Evolutionary conservation across 2,888 invertebrate species (phyloP).

Genomic region (Erebia epiphron): DNA sequence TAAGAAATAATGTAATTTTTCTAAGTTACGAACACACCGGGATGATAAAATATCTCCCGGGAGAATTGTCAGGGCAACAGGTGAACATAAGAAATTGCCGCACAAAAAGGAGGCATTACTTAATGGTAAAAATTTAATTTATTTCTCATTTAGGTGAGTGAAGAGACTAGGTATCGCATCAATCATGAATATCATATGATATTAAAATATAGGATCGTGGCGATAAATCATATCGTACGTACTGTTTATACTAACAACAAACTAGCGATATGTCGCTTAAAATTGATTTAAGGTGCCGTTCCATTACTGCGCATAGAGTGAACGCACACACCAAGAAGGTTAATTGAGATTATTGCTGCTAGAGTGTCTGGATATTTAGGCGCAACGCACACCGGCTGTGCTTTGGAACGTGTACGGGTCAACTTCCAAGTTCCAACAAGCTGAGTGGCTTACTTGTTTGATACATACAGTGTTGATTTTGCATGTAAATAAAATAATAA

Average conservation of each 20-base stretch:
- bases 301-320: too few species aligned
- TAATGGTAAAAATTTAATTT: not conserved
- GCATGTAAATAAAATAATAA: too few species aligned
- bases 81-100: constrained; percentile 18
- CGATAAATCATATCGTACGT: not conserved
- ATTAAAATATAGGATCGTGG: not conserved
- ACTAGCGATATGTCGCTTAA: too few species aligned
- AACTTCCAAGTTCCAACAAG: too few species aligned
- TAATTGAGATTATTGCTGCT: too few species aligned
- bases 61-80: constrained; percentile 25
- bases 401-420: too few species aligned
- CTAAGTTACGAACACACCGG: constrained; percentile 17
- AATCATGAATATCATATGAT: constrained; percentile 6
- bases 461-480: too few species aligned
- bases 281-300: too few species aligned
- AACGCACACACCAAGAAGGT: too few species aligned
- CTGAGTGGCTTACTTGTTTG: too few species aligned
- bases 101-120: constrained; percentile 14
- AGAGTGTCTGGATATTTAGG: too few species aligned
- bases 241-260: not conserved
- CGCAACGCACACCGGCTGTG: too few species aligned
- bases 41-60: constrained; percentile 22
- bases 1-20: constrained; percentile 22
- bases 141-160: constrained; percentile 9
- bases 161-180: not conserved